These are phyloP conservation scores for Pogonomyrmex californicus DNA, from an alignment of 1,140 invertebrate species.

Conservation along the genomic window DNA sequence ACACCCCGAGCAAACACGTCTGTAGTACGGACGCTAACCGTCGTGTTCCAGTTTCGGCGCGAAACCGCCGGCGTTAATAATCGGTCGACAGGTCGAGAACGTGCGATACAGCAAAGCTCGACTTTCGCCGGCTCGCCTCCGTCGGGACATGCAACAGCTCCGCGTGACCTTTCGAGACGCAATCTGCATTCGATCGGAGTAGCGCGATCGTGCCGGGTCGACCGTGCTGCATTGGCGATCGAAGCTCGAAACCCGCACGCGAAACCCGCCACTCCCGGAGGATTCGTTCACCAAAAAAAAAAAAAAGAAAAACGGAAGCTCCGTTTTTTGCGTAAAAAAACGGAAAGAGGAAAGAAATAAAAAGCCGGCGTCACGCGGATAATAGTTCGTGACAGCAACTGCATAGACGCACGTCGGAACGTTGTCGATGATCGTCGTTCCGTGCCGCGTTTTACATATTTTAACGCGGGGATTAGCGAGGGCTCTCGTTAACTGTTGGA, in stretches of 20 bases:
- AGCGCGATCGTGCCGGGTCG: not conserved
- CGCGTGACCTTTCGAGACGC: conserved; percentile 36
- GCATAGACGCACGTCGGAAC: not conserved
- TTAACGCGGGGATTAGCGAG: conserved; percentile 14
- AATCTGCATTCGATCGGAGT: conserved; percentile 9
- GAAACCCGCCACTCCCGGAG: not conserved
- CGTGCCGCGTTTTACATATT: not conserved
- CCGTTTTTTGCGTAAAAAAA: too few relatives aligned
- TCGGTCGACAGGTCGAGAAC: not conserved
- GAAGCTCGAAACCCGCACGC: conserved; percentile 11
- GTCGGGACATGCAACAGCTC: conserved; percentile 28
- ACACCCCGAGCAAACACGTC: not conserved
- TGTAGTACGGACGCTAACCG: not conserved
- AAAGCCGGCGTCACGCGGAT: not conserved
- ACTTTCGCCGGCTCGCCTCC: not conserved
- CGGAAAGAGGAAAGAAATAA: not conserved
- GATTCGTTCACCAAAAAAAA: not conserved
- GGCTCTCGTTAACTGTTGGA: not conserved
- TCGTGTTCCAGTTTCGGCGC: conserved; percentile 23
- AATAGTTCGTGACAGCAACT: not conserved
- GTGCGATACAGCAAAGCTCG: not conserved
- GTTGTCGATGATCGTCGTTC: not conserved
- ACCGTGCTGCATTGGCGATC: not conserved
- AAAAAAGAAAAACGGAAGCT: not conserved
- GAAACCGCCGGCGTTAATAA: not conserved